Percentiles rank a stretch among this genome's conserved stretches.
These are phyloP conservation scores for Alosa alosa DNA, from an alignment of 2,113 vertebrate species.

Conservation along the genomic window DNA sequence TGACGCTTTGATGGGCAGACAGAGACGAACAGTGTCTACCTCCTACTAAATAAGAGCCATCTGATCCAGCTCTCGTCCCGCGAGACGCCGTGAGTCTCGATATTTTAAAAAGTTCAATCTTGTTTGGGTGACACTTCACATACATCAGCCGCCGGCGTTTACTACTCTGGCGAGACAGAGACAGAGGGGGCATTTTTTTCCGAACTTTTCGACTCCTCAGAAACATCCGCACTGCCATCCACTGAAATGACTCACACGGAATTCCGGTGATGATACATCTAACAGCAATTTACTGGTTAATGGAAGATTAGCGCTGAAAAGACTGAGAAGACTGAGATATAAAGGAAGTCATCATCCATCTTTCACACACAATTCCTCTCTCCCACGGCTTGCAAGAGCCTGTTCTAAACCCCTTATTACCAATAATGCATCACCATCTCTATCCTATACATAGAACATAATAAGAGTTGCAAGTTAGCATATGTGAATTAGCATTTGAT, in stretches of 20 bases:
- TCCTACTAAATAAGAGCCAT: conserved; percentile 17
- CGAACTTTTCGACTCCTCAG: neutral
- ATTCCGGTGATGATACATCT: neutral
- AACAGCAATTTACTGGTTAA: neutral
- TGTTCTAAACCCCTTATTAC: neutral
- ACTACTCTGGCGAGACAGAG: neutral
- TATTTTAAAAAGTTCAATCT: conserved; percentile 31
- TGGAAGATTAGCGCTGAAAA: neutral
- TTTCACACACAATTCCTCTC: neutral
- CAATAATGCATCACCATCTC: neutral
- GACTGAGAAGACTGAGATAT: neutral
- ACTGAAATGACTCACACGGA: neutral
- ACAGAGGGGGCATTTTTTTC: neutral
- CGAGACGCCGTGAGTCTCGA: neutral
- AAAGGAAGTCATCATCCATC: neutral
- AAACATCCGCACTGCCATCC: neutral
- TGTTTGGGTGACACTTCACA: conserved; percentile 21
- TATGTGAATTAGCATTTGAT: neutral
- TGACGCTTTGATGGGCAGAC: neutral
- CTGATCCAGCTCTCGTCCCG: neutral
- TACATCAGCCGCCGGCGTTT: conserved; percentile 15
- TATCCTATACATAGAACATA: neutral
- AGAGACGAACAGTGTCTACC: neutral
- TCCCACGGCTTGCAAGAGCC: neutral
- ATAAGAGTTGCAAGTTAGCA: neutral